Evolutionary conservation across 2,113 vertebrate genomes (phyloP), one percentile per base, ranked within the genome.

Genomic region (Paedocypris sp.): DNA sequence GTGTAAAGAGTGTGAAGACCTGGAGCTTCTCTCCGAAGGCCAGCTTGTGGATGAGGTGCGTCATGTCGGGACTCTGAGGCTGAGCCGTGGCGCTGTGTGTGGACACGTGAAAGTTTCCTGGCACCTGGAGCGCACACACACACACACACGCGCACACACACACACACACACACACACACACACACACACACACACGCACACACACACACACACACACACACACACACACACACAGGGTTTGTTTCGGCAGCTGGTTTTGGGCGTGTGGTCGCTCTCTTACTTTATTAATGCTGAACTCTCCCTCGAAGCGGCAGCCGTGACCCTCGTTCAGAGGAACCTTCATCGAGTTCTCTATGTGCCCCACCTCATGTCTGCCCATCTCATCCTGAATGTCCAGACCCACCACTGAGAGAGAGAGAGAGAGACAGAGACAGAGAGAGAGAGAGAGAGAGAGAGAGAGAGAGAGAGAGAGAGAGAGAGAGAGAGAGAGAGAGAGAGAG

Each of bases 371-470:
- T 47, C 93, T 87, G 68, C 95, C 95, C 93, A 99, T 99, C 78
- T 98, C 94, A 88, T 99, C 95, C 67, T 99, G 94, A 75, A 99
- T 99, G 82, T 99, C 95, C 25, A 99, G 79, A 25, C 93, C 95
- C 60, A 99, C 92, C 87, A 99, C 94, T 98, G 74, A 15, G 42
- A 6, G n/a, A 20, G 31, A 26, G 4, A 43, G 22, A 43, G 2
- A 35, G 4, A 22, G 19, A 20, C 3, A 20, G 4, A 31, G 31
- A 31, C 11, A 18, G 41, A 1, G 6, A 13, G 11, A 20, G n/a
- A 16, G 29, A 18, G 18, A 16, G 10, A 23, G 20, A 8, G 3
- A 16, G 4, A 41, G 18, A 47, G 1, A 56, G 18, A 26, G 2
- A 15, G 3, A 43, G 4, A 56, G 19, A 56, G 6, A 54, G 2